Conservation (phyloP, 2,888 invertebrate genomes). For the Spilarctia lutea region DNA sequence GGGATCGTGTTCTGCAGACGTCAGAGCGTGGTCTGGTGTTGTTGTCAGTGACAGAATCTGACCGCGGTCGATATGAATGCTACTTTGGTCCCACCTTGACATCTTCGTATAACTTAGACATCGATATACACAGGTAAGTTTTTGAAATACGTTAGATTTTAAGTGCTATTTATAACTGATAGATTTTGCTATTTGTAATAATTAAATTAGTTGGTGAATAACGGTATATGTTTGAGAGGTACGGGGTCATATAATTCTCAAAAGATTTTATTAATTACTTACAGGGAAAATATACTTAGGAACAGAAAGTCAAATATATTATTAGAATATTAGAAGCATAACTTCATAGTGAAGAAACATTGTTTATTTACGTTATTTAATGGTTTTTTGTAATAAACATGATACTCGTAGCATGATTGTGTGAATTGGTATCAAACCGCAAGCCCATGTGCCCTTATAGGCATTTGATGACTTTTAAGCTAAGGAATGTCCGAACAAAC, state of each 20-base stretch:
- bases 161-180: neutral
- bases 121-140: slow-evolving; percentile 83
- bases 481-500: too few species aligned
- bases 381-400: neutral
- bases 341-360: neutral
- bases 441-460: too few species aligned
- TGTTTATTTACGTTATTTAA: neutral
- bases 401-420: neutral
- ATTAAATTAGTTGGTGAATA: neutral
- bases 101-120: slow-evolving; percentile 87
- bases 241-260: too few species aligned
- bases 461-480: too few species aligned
- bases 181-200: neutral
- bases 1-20: slow-evolving; percentile 87
- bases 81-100: slow-evolving; percentile 85
- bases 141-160: neutral
- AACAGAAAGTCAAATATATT: too few species aligned
- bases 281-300: too few species aligned
- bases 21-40: slow-evolving; percentile 87
- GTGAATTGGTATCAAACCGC: too few species aligned
- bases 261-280: neutral
- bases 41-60: slow-evolving; percentile 86
- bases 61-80: slow-evolving; percentile 87
- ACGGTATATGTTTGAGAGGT: neutral
- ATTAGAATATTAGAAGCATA: neutral